These are phyloP conservation scores for Tipula lateralis DNA, from an alignment of 2,888 invertebrate species.

Conservation along the genomic window DNA sequence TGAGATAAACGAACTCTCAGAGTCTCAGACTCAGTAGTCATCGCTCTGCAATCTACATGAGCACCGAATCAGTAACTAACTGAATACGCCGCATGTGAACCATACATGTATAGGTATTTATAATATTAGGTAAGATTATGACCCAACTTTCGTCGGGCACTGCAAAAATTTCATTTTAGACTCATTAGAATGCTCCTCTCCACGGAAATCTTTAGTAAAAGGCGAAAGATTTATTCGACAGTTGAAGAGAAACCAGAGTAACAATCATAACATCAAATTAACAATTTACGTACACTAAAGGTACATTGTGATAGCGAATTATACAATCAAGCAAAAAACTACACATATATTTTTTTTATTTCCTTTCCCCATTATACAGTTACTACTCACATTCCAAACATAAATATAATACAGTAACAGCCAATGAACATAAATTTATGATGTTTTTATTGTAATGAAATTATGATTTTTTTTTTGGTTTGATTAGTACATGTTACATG, in stretches of 20 bases:
- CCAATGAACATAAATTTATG: neutral
- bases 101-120: no score
- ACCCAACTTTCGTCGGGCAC: neutral
- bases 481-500: neutral
- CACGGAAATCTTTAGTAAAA: conserved; percentile 31
- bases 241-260: conserved; percentile 31
- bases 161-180: conserved; percentile 20
- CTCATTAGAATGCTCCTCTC: conserved; percentile 31
- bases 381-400: no score
- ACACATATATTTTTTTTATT: no score
- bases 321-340: neutral
- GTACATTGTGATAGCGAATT: neutral
- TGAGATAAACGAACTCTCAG: no score
- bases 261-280: neutral
- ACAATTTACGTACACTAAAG: neutral
- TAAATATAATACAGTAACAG: neutral
- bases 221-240: conserved; percentile 31
- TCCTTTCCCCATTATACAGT: no score
- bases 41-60: no score
- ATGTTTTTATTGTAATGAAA: neutral
- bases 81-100: no score
- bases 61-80: no score
- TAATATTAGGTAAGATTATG: neutral
- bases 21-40: no score
- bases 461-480: neutral